Conservation (phyloP, 2,113 vertebrate genomes). For the Myiagra hebetior region DNA sequence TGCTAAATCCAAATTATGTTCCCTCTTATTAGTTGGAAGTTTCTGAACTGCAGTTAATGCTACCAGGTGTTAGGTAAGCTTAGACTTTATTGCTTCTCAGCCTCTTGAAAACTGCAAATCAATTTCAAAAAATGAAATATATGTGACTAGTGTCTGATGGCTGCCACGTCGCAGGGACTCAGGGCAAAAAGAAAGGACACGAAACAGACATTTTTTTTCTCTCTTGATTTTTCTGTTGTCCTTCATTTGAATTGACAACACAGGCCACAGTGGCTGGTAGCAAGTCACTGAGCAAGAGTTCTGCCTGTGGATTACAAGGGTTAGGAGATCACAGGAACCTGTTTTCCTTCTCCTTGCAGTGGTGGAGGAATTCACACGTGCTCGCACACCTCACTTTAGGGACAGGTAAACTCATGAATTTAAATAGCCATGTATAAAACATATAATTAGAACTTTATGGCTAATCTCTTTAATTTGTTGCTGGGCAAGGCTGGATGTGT, state of each 20-base stretch:
- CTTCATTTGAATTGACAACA: background rate
- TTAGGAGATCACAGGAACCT: background rate
- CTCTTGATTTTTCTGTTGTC: background rate
- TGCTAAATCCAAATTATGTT: background rate
- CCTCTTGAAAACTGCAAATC: background rate
- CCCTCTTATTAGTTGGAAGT: background rate
- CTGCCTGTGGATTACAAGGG: background rate
- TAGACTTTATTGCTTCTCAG: background rate
- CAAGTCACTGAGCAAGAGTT: background rate
- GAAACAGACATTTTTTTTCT: rapidly evolving
- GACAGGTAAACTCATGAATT: background rate
- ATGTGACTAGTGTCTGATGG: background rate
- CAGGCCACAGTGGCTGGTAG: background rate
- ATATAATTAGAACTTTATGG: background rate
- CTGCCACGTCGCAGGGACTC: background rate
- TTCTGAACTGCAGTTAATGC: background rate
- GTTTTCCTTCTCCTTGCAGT: background rate
- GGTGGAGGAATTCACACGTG: background rate
- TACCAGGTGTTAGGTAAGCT: background rate
- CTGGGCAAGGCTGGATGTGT: background rate
- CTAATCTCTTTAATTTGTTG: background rate
- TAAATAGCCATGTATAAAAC: background rate
- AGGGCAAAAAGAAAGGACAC: background rate
- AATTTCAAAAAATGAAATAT: background rate
- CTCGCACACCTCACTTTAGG: background rate